Evolutionary conservation across 2,888 invertebrate genomes (phyloP).

Genomic region (Drosophila robusta): DNA sequence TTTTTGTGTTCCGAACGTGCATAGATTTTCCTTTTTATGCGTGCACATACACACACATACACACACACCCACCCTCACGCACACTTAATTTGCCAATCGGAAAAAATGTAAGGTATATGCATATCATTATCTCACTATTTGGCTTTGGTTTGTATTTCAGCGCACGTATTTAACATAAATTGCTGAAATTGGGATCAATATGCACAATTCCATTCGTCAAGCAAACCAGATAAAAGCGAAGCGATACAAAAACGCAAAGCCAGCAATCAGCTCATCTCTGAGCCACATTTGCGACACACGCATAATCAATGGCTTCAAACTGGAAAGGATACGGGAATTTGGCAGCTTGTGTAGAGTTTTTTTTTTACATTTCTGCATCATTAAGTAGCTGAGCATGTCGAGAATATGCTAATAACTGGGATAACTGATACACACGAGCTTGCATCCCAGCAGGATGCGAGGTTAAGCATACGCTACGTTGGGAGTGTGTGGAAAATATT

Average conservation of each 20-base stretch:
- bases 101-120: constrained; percentile 7
- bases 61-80: not conserved
- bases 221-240: constrained; percentile 19
- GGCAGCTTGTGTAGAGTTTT: constrained; percentile 6
- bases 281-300: constrained; percentile 26
- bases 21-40: not conserved
- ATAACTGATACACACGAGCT: constrained; percentile 24
- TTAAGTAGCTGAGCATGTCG: constrained; percentile 58
- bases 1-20: not conserved
- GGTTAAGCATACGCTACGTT: constrained; percentile 30
- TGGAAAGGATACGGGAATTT: constrained; percentile 37
- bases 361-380: constrained; percentile 53
- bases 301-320: constrained; percentile 57
- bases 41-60: not conserved
- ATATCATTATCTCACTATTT: constrained; percentile 9
- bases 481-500: constrained; percentile 12
- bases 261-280: constrained; percentile 32
- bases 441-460: constrained; percentile 16
- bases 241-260: constrained; percentile 38
- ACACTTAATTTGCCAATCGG: not conserved
- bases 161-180: constrained; percentile 64
- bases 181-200: constrained; percentile 53
- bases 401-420: constrained; percentile 56
- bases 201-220: constrained; percentile 53
- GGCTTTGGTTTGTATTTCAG: constrained; percentile 40